Base-by-base conservation (phyloP, 2,113 vertebrate genomes). In the Sprattus sprattus region DNA sequence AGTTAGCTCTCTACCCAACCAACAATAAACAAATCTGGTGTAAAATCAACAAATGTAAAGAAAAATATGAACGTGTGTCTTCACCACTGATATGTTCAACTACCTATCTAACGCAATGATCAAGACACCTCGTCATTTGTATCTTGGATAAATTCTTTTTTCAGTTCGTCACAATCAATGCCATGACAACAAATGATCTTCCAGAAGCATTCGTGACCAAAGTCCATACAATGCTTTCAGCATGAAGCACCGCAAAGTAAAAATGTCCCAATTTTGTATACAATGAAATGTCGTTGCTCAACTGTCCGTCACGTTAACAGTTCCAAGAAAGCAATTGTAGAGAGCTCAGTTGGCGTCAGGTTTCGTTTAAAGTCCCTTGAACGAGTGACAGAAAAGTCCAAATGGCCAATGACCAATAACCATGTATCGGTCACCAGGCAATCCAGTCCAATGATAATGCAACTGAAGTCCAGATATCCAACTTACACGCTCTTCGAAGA, bases 101-200 rank as follows among this genome's bases (percentile, higher is more conserved):
- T 39, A 39, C 71, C 71, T 39, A 32, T 32, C 71, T 78, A 78
- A 39, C 71, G 39, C 71, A 78, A 16, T 32, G 71, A 28, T 39
- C 39, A 5, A 78, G 28, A 78, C 39, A 78, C 28, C 71, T 78
- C 44, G 71, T 39, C 32, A 78, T 78, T 78, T 78, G 71, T 78
- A 78, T 78, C 28, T 32, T 39, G 71, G 32, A 39, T 78, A 78
- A 78, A 32, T 78, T 78, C 28, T 78, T 78, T 71, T 78, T 78
- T 78, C 32, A 78, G 71, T 78, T 78, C 28, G 71, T 39, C 71
- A 78, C 71, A 78, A 78, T 78, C 28, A 78, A 39, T 78, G 71
- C 71, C 71, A 78, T 78, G 64, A 71, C 64, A 78, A 78, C 71
- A 25, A 78, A 78, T 78, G 13, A 28, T 78, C 71, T 78, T 78